Conservation (phyloP, 2,113 vertebrate genomes). For the Eurystomus gularis region DNA sequence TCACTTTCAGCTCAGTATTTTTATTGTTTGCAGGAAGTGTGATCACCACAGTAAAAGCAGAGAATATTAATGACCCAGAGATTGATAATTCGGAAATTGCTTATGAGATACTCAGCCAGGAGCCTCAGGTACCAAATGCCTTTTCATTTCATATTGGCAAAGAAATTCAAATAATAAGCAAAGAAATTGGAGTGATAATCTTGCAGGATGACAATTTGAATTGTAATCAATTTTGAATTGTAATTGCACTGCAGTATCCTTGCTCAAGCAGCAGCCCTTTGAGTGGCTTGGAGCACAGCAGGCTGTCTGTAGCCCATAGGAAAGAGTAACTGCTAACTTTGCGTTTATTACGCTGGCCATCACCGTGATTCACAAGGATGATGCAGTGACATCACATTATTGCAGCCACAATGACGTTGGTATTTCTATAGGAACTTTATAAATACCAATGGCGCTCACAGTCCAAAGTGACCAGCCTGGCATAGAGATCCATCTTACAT, state of each 20-base stretch:
- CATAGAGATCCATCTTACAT: not conserved
- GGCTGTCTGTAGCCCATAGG: not conserved
- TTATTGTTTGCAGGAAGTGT: constrained; percentile 69
- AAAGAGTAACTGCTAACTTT: not conserved
- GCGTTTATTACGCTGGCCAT: not conserved
- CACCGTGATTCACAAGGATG: fast-evolving
- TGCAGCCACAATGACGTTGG: not conserved
- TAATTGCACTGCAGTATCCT: constrained; percentile 61
- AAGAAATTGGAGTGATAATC: constrained; percentile 68
- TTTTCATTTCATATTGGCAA: constrained; percentile 73
- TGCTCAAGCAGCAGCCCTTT: constrained; percentile 54
- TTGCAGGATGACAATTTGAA: constrained; percentile 72
- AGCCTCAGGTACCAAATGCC: constrained; percentile 8
- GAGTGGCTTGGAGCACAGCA: not conserved
- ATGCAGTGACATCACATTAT: not conserved
- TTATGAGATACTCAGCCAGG: constrained; percentile 71
- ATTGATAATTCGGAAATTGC: constrained; percentile 76
- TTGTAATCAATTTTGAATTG: no score
- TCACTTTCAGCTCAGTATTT: not conserved
- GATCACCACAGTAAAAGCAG: constrained; percentile 75
- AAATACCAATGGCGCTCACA: not conserved
- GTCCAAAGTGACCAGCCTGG: not conserved
- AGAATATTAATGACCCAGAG: constrained; percentile 79
- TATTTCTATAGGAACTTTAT: not conserved
- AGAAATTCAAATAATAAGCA: constrained; percentile 71